Percentiles rank a stretch among this genome's conserved stretches.
phyloP scores from a whole-genome alignment of 2,113 vertebrate genomes.

The Dasyurus viverrinus region DNA sequence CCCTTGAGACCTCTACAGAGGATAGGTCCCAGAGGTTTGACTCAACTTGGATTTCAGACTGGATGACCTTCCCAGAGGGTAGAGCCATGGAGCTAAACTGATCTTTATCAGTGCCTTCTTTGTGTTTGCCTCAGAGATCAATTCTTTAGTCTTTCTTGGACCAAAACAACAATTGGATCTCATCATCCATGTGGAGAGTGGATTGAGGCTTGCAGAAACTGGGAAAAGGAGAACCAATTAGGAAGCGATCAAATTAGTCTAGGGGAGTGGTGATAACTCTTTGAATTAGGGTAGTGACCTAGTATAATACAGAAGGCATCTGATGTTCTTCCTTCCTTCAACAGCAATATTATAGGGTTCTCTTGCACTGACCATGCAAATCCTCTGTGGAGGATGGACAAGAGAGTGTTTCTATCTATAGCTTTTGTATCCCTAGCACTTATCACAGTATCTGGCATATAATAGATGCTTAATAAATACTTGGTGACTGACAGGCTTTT shows the following conservation, averaged over 20 bases:
- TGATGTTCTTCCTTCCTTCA: not conserved
- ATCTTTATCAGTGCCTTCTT: too few species aligned
- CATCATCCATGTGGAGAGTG: not conserved
- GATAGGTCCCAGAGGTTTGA: too few species aligned
- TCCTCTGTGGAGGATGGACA: not conserved
- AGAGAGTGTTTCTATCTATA: not conserved
- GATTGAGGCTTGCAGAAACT: not conserved
- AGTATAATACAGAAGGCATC: not conserved
- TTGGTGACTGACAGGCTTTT: not conserved
- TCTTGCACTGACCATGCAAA: not conserved
- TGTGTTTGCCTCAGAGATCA: too few species aligned
- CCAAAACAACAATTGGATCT: too few species aligned
- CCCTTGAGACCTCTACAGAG: too few species aligned
- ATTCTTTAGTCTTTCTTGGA: too few species aligned
- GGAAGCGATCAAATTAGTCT: not conserved
- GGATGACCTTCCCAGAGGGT: too few species aligned
- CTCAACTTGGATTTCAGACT: too few species aligned
- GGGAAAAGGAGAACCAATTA: not conserved
- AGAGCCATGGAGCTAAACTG: too few species aligned
- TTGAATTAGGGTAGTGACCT: not conserved
- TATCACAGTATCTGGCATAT: not conserved
- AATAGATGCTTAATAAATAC: not conserved
- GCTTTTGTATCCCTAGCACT: not conserved
- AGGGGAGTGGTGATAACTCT: not conserved
- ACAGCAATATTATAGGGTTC: not conserved